Conservation (phyloP, 2,888 invertebrate species). For the Lymantria monacha region DNA sequence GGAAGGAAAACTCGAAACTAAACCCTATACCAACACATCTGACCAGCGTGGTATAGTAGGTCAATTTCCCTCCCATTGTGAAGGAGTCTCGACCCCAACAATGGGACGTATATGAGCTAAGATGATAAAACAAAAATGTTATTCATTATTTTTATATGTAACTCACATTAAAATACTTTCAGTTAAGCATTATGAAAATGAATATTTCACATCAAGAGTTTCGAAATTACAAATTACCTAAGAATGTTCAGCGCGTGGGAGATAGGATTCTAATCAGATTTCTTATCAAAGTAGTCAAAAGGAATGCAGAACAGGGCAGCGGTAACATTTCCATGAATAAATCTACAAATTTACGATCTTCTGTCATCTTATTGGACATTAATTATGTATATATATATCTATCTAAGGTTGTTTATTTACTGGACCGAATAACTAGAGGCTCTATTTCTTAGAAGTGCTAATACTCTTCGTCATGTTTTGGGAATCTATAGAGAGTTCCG, state of each 20-base stretch:
- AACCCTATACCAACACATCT: too few species aligned
- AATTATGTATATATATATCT: conserved; percentile 15
- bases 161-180: too few species aligned
- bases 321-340: conserved; percentile 12
- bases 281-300: background rate
- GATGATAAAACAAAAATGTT: too few species aligned
- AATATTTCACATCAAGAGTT: background rate
- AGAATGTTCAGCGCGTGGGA: conserved; percentile 4
- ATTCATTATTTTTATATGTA: too few species aligned
- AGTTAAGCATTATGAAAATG: too few species aligned
- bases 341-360: conserved; percentile 13
- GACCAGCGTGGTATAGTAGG: too few species aligned
- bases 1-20: too few species aligned
- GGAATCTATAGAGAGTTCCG: conserved; percentile 17
- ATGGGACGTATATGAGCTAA: too few species aligned
- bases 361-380: conserved; percentile 8
- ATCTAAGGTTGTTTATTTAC: conserved; percentile 4
- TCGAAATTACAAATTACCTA: conserved; percentile 2
- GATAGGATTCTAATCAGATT: conserved; percentile 6
- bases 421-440: background rate
- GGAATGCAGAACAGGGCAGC: background rate
- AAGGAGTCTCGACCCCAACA: too few species aligned
- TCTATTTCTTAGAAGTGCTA: conserved; percentile 8
- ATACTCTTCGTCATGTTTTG: conserved; percentile 5
- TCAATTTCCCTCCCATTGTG: too few species aligned